phyloP scores from a whole-genome alignment of 2,888 invertebrate genomes.

The Nesidiocoris tenuis region DNA sequence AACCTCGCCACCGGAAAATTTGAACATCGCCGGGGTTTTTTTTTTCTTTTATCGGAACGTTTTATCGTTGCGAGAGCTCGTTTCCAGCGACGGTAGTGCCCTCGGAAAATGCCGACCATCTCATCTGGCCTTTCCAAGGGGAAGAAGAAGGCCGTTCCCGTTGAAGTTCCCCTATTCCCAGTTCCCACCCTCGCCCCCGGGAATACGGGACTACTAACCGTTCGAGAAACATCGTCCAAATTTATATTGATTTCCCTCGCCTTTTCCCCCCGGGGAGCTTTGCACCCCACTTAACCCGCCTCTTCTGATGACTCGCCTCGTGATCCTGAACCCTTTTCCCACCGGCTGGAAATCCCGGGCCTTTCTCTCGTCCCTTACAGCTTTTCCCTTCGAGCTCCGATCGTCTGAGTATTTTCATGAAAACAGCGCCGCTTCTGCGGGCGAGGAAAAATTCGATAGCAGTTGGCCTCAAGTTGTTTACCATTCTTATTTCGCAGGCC shows the following conservation, averaged over 20 bases:
- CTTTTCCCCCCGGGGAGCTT: slow-evolving; percentile 32
- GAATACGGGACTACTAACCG: slow-evolving; percentile 41
- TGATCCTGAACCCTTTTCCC: slow-evolving; percentile 7
- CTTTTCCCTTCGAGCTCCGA: neutral
- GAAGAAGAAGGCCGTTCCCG: neutral
- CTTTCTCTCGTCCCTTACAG: neutral
- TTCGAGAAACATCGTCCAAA: slow-evolving; percentile 44
- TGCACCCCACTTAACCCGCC: slow-evolving; percentile 43
- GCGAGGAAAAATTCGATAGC: neutral
- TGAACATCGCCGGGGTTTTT: too few relatives aligned
- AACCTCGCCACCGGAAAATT: slow-evolving; percentile 29
- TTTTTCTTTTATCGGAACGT: neutral
- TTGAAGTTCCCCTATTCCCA: neutral
- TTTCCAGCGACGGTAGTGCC: neutral
- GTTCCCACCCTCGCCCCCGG: slow-evolving; percentile 15
- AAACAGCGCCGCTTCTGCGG: neutral
- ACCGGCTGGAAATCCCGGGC: neutral
- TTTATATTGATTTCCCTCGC: slow-evolving; percentile 46
- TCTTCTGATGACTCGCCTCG: slow-evolving; percentile 35
- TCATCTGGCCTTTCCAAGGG: neutral
- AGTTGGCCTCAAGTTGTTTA: neutral
- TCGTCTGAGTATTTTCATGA: neutral
- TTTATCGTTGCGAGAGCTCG: neutral
- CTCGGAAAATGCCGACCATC: neutral
- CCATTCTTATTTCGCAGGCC: neutral